phyloP scores from a whole-genome alignment of 1,140 invertebrate genomes.

The Drosophila nikananu region DNA sequence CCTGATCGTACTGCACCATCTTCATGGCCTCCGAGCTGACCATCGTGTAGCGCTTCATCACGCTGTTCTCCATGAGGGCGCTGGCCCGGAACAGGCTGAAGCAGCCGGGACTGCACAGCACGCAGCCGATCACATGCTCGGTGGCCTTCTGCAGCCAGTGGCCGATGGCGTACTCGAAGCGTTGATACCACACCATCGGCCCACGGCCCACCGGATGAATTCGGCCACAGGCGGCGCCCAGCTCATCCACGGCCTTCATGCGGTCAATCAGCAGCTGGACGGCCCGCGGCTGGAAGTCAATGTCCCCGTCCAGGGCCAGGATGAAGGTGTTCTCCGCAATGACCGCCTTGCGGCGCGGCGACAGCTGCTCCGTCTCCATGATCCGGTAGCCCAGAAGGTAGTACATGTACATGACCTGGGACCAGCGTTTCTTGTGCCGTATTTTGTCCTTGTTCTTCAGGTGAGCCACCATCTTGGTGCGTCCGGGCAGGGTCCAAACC shows the following conservation, averaged over 20 bases:
- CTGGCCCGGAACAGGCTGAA: constrained; percentile 95
- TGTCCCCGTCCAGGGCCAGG: constrained; percentile 96
- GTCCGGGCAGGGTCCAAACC: constrained; percentile 94
- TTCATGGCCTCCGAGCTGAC: constrained; percentile 92
- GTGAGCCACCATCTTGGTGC: constrained; percentile 94
- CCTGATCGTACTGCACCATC: constrained; percentile 97
- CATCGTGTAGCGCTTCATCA: constrained; percentile 94
- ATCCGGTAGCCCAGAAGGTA: constrained; percentile 94
- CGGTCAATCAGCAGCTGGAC: constrained; percentile 94
- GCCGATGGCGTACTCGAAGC: constrained; percentile 96
- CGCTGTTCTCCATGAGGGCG: constrained; percentile 96
- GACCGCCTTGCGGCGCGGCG: constrained; percentile 88
- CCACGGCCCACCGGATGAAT: constrained; percentile 96
- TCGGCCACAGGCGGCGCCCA: constrained; percentile 96
- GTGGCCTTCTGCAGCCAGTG: constrained; percentile 99
- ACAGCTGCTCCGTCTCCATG: constrained; percentile 91
- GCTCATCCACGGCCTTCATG: constrained; percentile 95
- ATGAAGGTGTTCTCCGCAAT: constrained; percentile 95
- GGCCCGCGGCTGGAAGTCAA: constrained; percentile 95
- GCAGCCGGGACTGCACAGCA: constrained; percentile 95
- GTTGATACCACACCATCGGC: constrained; percentile 97
- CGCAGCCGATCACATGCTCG: constrained; percentile 95
- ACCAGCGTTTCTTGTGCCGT: constrained; percentile 93
- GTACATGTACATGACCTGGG: constrained; percentile 98
- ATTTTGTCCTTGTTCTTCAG: constrained; percentile 96